Conservation (phyloP, 1,140 invertebrate species). For the Sitodiplosis mosellana region DNA sequence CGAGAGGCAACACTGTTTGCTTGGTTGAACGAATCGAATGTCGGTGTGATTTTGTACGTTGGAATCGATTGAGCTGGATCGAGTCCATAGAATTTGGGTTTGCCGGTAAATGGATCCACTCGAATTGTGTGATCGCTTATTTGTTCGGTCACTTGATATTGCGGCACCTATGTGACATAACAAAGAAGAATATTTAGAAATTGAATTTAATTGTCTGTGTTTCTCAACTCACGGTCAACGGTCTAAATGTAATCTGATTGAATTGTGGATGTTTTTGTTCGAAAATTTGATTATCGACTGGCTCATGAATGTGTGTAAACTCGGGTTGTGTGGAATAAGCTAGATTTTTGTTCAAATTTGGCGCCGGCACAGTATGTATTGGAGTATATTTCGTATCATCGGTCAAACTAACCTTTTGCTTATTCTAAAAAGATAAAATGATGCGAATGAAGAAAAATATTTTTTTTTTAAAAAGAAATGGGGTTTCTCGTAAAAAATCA, state of each 20-base stretch:
- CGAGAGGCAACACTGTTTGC: conserved; percentile 25
- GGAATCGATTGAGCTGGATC: conserved; percentile 28
- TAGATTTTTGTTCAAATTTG: conserved; percentile 37
- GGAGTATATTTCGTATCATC: conserved; percentile 32
- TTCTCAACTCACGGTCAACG: neutral
- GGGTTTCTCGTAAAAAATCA: too few species aligned
- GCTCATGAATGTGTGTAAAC: neutral
- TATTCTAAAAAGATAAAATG: neutral
- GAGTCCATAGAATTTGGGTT: conserved; percentile 27
- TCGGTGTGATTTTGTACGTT: conserved; percentile 21
- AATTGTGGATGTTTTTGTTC: neutral
- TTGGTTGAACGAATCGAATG: conserved; percentile 23
- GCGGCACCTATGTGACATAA: conserved; percentile 6
- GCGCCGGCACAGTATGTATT: conserved; percentile 65
- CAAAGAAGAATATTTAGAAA: neutral
- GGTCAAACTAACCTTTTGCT: conserved; percentile 11
- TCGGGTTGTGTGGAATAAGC: conserved; percentile 4
- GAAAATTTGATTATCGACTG: neutral
- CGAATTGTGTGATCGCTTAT: conserved; percentile 23
- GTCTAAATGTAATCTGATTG: neutral
- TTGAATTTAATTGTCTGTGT: neutral
- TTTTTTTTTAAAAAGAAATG: neutral
- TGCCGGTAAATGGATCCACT: conserved; percentile 19
- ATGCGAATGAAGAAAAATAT: neutral
- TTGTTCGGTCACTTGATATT: conserved; percentile 29